Evolutionary conservation across 2,113 vertebrate genomes (phyloP).

Genomic region (Notechis scutatus): DNA sequence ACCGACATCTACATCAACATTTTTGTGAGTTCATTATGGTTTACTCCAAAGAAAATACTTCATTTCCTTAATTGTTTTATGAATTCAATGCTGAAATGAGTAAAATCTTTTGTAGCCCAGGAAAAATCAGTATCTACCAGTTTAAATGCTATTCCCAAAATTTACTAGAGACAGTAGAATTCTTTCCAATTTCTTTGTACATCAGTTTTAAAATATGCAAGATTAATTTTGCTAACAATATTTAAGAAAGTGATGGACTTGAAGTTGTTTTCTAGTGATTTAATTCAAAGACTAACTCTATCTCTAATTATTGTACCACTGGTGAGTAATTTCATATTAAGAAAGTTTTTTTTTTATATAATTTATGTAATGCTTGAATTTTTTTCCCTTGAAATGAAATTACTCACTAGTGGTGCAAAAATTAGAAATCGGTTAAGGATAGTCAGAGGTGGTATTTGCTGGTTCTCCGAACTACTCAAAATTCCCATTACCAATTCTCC

Average conservation of each 20-base stretch:
- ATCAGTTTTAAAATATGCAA: neutral
- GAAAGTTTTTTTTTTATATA: neutral
- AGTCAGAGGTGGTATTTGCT: neutral
- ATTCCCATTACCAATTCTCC: too few relatives aligned
- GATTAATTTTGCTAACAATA: neutral
- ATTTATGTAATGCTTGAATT: neutral
- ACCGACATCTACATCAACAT: neutral
- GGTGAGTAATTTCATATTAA: neutral
- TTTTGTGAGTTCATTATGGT: neutral
- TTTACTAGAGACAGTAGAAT: neutral
- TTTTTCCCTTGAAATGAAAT: neutral
- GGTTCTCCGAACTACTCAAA: too few relatives aligned
- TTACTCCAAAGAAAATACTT: neutral
- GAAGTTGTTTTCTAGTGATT: conserved; percentile 21
- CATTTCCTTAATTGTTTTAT: neutral
- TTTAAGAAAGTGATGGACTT: conserved; percentile 18
- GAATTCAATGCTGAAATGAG: neutral
- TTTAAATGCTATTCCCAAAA: neutral
- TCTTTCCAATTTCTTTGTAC: neutral
- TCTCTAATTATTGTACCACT: conserved; percentile 15
- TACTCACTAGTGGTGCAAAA: conserved; percentile 7
- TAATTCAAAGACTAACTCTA: conserved; percentile 11
- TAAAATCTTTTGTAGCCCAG: neutral
- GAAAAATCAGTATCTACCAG: neutral
- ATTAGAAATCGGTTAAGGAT: conserved; percentile 22